These are phyloP conservation scores for Cyrtonyx montezumae DNA, from an alignment of 2,113 vertebrate species.

Conservation along the genomic window DNA sequence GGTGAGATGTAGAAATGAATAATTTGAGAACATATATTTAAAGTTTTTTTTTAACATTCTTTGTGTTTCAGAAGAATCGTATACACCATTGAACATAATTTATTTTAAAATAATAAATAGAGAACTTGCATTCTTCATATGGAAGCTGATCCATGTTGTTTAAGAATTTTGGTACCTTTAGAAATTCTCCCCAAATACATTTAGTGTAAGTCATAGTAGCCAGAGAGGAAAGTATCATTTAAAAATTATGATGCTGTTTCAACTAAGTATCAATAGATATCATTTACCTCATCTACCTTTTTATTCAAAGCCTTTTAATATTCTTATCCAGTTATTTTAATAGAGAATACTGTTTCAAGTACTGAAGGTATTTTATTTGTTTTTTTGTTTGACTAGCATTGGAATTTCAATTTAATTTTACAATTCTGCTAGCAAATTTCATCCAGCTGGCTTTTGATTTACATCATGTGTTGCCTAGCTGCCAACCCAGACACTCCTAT, in stretches of 20 bases:
- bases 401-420: neutral
- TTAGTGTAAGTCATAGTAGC: neutral
- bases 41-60: neutral
- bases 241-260: neutral
- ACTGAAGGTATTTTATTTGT: no score
- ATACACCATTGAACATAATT: neutral
- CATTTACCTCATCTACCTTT: neutral
- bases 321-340: neutral
- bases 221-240: neutral
- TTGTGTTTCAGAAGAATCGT: neutral
- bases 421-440: neutral
- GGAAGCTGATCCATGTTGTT: neutral
- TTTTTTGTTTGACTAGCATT: neutral
- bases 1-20: fast-evolving
- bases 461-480: neutral
- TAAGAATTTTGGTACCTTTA: neutral
- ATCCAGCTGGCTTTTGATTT: neutral
- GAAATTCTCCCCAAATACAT: neutral
- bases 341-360: neutral
- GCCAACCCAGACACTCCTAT: no score
- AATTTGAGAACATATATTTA: neutral
- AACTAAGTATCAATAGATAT: neutral
- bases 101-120: neutral
- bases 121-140: neutral
- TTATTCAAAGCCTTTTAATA: fast-evolving